phyloP scores from a whole-genome alignment of 2,797 vertebrate species.

The Neosilurus hyrtlii region DNA sequence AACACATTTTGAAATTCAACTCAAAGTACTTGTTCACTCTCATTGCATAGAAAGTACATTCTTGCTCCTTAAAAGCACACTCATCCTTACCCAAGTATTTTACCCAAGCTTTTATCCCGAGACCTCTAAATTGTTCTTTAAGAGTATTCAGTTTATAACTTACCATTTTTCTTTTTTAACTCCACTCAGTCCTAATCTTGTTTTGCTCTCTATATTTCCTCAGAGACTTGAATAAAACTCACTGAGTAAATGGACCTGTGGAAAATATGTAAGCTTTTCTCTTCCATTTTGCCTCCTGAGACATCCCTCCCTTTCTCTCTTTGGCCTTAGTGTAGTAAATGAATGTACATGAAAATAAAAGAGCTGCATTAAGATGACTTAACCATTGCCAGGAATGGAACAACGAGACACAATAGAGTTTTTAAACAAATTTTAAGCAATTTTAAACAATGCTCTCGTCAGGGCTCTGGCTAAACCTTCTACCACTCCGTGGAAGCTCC shows the following conservation, averaged over 20 bases:
- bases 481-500: no score
- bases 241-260: conserved; percentile 19
- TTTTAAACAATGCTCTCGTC: no score
- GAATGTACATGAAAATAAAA: conserved; percentile 14
- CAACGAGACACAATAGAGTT: not conserved
- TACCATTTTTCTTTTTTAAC: conserved; percentile 15
- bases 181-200: conserved; percentile 18
- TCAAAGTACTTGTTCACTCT: not conserved
- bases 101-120: not conserved
- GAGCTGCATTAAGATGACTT: conserved; percentile 1
- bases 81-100: not conserved
- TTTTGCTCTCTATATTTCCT: conserved; percentile 28
- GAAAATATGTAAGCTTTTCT: conserved; percentile 23
- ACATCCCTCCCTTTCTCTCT: conserved; percentile 1
- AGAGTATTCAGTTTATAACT: conserved; percentile 32
- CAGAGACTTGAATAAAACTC: conserved; percentile 30
- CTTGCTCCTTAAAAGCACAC: not conserved
- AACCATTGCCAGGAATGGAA: not conserved
- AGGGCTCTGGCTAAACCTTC: no score
- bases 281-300: not conserved
- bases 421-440: not conserved
- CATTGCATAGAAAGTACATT: not conserved
- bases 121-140: conserved; percentile 25
- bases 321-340: conserved; percentile 22
- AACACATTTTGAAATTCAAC: not conserved